phyloP scores from a whole-genome alignment of 2,113 vertebrate species.

The Carollia perspicillata region DNA sequence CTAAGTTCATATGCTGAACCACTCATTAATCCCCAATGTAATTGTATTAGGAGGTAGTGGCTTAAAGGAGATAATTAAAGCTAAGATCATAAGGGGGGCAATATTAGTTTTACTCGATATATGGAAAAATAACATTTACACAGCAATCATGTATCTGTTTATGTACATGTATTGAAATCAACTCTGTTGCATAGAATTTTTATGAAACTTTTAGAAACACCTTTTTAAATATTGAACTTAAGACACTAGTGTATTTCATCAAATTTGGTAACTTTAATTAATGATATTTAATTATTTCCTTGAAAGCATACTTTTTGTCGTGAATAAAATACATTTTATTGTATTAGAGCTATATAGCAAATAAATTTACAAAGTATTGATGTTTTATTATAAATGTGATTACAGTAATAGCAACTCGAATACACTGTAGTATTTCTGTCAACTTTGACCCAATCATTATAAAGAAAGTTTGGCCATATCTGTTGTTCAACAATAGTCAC shows the following conservation, averaged over 20 bases:
- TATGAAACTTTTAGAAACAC: background rate
- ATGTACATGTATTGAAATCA: background rate
- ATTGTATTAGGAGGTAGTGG: background rate
- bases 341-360: background rate
- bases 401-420: background rate
- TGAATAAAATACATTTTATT: background rate
- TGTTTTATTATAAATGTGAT: background rate
- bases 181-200: background rate
- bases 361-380: background rate
- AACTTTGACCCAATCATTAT: background rate
- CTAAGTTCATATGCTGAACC: background rate
- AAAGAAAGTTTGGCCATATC: background rate
- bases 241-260: background rate
- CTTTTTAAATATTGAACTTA: background rate
- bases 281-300: background rate
- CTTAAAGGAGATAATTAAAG: background rate
- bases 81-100: background rate
- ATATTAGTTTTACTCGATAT: background rate
- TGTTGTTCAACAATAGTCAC: background rate
- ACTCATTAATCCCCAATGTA: background rate
- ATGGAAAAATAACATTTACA: background rate
- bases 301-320: background rate
- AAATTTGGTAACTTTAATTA: background rate
- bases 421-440: background rate
- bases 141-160: background rate